Evolutionary conservation across 2,113 vertebrate species (phyloP).

Genomic region (Cephalopholis sonnerati): DNA sequence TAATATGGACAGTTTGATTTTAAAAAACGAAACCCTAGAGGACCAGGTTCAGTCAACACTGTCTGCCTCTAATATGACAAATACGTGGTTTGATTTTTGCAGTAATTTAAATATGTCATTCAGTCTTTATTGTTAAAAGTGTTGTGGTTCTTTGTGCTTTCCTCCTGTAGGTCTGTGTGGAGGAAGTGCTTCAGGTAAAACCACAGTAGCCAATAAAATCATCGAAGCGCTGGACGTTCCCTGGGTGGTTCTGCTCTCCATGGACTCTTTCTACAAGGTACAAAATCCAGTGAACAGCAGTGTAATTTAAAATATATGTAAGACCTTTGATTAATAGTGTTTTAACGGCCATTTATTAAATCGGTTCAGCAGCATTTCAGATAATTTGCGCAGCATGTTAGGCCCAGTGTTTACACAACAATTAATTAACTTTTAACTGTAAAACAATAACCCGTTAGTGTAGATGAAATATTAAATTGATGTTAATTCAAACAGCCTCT

Average conservation of each 20-base stretch:
- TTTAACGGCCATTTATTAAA: neutral
- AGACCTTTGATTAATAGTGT: neutral
- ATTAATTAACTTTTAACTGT: neutral
- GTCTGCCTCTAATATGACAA: neutral
- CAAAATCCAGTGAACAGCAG: neutral
- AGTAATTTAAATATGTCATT: neutral
- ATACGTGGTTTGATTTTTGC: neutral
- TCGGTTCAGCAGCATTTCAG: neutral
- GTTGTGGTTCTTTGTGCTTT: neutral
- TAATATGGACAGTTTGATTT: neutral
- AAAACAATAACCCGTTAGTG: neutral
- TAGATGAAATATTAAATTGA: neutral
- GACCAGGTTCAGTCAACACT: neutral
- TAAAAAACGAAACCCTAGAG: neutral
- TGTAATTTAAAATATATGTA: neutral
- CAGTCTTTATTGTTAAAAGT: neutral
- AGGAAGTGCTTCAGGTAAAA: conserved; percentile 93
- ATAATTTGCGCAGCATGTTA: neutral
- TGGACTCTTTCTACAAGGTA: conserved; percentile 95
- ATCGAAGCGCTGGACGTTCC: conserved; percentile 93
- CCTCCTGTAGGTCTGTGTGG: conserved; percentile 87
- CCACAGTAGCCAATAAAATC: conserved; percentile 92
- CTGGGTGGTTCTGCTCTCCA: conserved; percentile 93
- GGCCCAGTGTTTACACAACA: neutral
- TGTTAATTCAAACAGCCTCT: neutral